A percentile compares a stretch with the other conserved stretches of the same genome.
Conservation (phyloP, 2,888 invertebrate genomes). For the Orthosia gracilis region DNA sequence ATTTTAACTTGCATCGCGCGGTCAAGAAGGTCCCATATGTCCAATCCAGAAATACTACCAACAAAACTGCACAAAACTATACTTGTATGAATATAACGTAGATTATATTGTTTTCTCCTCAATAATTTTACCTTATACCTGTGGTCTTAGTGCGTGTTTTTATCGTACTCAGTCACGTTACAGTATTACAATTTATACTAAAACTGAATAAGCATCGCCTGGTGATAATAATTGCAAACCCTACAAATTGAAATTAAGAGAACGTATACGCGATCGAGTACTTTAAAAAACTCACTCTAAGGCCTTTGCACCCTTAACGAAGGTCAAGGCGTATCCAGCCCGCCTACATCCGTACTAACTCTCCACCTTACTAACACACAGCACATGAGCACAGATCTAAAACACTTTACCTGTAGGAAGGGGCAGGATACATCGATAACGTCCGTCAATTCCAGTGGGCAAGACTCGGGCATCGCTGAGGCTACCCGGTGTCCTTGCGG, state of each 20-base stretch:
- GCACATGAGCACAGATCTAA: slow-evolving; percentile 62
- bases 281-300: no score
- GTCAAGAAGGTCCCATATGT: no score
- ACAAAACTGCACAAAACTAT: background rate
- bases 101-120: background rate
- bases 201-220: no score
- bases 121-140: slow-evolving; percentile 24
- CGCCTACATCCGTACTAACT: slow-evolving; percentile 40
- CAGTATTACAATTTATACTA: no score
- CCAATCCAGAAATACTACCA: background rate
- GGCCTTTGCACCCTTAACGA: slow-evolving; percentile 20
- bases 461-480: slow-evolving; percentile 94
- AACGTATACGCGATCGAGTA: no score
- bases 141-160: no score
- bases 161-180: no score
- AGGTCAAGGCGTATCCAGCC: slow-evolving; percentile 38
- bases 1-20: no score
- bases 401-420: slow-evolving; percentile 80
- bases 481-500: slow-evolving; percentile 92
- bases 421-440: slow-evolving; percentile 94
- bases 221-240: no score
- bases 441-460: slow-evolving; percentile 95
- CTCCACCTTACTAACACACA: slow-evolving; percentile 59
- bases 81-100: background rate
- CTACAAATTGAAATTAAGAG: no score